Conservation (phyloP, 1,140 invertebrate genomes). For the Agrilus planipennis region DNA sequence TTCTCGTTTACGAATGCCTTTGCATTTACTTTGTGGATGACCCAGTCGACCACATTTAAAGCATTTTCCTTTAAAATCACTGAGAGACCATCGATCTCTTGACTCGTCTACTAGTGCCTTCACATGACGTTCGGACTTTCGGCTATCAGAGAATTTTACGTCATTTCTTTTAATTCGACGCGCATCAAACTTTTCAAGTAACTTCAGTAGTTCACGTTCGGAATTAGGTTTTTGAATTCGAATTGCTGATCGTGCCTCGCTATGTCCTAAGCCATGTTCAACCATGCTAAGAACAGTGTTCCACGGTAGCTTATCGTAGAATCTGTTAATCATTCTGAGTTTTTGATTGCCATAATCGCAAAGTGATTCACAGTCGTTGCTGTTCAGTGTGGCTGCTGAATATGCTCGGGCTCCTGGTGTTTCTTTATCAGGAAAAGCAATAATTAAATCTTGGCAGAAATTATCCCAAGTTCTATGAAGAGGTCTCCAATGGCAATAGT, state of each 20-base stretch:
- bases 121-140: not conserved
- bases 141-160: not conserved
- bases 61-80: no score
- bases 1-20: not conserved
- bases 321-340: not conserved
- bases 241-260: slow-evolving; percentile 6
- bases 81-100: no score
- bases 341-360: slow-evolving; percentile 13
- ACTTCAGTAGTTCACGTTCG: slow-evolving; percentile 5
- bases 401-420: slow-evolving; percentile 10
- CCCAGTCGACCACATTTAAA: no score
- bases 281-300: slow-evolving; percentile 11
- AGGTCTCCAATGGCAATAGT: slow-evolving; percentile 10
- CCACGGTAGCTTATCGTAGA: slow-evolving; percentile 1
- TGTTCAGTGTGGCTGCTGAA: slow-evolving; percentile 11
- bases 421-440: slow-evolving; percentile 12
- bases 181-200: no score
- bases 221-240: slow-evolving; percentile 5
- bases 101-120: not conserved
- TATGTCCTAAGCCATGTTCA: slow-evolving; percentile 12
- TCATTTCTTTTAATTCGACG: not conserved
- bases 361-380: slow-evolving; percentile 11
- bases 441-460: slow-evolving; percentile 6
- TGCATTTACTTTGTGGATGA: no score
- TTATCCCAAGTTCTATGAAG: slow-evolving; percentile 10